phyloP scores from a whole-genome alignment of 2,113 vertebrate genomes.

The Helogale parvula region DNA sequence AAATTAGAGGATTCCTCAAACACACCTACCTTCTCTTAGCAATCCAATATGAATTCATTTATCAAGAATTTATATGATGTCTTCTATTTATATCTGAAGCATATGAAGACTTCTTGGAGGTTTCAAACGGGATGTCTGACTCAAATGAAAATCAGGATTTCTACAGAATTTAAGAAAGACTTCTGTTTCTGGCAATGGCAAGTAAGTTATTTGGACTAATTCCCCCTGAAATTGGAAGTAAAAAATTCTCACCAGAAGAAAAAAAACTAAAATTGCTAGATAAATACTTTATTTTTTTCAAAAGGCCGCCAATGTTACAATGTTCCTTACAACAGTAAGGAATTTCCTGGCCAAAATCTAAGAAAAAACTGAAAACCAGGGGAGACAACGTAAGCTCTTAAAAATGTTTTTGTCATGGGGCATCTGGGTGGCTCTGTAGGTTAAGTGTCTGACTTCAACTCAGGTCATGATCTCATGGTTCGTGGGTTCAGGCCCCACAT shows the following conservation, averaged over 20 bases:
- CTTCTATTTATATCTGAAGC: not conserved
- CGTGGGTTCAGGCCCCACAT: too few species aligned
- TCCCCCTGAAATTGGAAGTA: not conserved
- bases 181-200: not conserved
- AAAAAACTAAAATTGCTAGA: not conserved
- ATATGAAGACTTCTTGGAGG: not conserved
- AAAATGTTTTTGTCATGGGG: not conserved
- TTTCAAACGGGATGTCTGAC: not conserved
- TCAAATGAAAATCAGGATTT: not conserved
- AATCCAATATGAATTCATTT: not conserved
- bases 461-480: too few species aligned
- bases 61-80: not conserved
- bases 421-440: too few species aligned
- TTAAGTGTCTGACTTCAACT: too few species aligned
- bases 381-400: not conserved
- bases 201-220: not conserved
- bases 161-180: slow-evolving; percentile 10
- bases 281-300: not conserved
- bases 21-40: not conserved
- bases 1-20: not conserved
- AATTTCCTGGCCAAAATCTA: not conserved
- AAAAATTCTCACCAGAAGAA: not conserved
- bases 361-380: not conserved
- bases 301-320: too few species aligned
- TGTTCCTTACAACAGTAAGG: not conserved